Evolutionary conservation across 2,113 vertebrate genomes (phyloP).

Genomic region (Amia ocellicauda): DNA sequence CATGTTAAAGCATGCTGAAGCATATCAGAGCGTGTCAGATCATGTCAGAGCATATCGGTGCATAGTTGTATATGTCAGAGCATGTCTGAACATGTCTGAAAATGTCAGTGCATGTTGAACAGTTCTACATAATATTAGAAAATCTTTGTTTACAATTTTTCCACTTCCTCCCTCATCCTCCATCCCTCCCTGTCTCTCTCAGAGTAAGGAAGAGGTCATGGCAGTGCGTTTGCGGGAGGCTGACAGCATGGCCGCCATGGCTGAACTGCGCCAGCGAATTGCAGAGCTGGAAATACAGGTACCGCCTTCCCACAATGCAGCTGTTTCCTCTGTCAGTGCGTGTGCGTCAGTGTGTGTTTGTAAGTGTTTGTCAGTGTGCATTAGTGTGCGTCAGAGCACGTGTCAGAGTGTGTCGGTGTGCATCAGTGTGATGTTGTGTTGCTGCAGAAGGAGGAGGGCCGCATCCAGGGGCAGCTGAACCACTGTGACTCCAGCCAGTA

Average conservation of each 20-base stretch:
- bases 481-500: conserved; percentile 91
- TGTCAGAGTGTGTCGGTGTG: neutral
- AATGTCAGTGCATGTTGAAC: no score
- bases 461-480: conserved; percentile 89
- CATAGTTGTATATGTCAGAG: no score
- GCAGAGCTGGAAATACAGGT: conserved; percentile 95
- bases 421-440: conserved; percentile 10
- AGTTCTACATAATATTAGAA: no score
- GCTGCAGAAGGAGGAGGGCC: conserved; percentile 81
- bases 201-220: conserved; percentile 96
- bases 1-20: no score
- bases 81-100: no score
- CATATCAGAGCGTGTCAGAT: no score
- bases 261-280: conserved; percentile 85
- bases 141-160: no score
- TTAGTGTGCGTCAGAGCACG: neutral
- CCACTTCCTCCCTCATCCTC: neutral
- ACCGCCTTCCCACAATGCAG: neutral
- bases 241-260: conserved; percentile 87
- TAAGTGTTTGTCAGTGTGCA: conserved; percentile 7
- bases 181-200: conserved; percentile 5
- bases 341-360: conserved; percentile 11
- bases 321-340: neutral
- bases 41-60: no score
- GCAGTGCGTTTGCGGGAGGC: conserved; percentile 84